phyloP scores from a whole-genome alignment of 2,888 invertebrate genomes.

The Liodrosophila aerea region DNA sequence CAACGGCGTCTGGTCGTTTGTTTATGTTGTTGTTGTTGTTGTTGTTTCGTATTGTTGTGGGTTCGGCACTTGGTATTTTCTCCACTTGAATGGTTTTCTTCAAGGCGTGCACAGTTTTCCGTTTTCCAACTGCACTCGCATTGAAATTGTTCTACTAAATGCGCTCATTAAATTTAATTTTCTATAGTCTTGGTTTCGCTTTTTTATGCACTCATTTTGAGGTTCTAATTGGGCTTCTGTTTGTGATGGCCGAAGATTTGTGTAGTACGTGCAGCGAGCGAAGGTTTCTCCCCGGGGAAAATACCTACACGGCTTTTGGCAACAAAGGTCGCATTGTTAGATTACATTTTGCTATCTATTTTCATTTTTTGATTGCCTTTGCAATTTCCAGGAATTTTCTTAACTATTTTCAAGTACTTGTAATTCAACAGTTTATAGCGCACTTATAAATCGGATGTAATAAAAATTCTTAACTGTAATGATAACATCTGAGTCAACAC shows the following conservation, averaged over 20 bases:
- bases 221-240: slow-evolving; percentile 19
- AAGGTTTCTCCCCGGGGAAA: too few species aligned
- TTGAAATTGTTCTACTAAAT: slow-evolving; percentile 55
- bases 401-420: background rate
- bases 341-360: too few species aligned
- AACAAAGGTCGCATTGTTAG: background rate
- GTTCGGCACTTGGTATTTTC: slow-evolving; percentile 60
- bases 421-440: background rate
- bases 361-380: too few species aligned
- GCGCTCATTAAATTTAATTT: slow-evolving; percentile 72
- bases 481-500: too few species aligned
- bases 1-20: slow-evolving; percentile 38
- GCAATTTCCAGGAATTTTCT: slow-evolving; percentile 3
- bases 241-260: slow-evolving; percentile 11
- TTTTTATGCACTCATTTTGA: slow-evolving; percentile 22
- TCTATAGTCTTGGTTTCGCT: slow-evolving; percentile 19
- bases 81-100: slow-evolving; percentile 75
- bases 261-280: too few species aligned
- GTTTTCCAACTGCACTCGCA: slow-evolving; percentile 63
- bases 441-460: too few species aligned
- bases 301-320: too few species aligned
- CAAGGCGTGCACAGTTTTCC: slow-evolving; percentile 72
- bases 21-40: slow-evolving; percentile 29
- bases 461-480: too few species aligned
- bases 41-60: slow-evolving; percentile 45